These are phyloP conservation scores for Scylla paramamosain DNA, from an alignment of 1,140 invertebrate species.

Conservation along the genomic window DNA sequence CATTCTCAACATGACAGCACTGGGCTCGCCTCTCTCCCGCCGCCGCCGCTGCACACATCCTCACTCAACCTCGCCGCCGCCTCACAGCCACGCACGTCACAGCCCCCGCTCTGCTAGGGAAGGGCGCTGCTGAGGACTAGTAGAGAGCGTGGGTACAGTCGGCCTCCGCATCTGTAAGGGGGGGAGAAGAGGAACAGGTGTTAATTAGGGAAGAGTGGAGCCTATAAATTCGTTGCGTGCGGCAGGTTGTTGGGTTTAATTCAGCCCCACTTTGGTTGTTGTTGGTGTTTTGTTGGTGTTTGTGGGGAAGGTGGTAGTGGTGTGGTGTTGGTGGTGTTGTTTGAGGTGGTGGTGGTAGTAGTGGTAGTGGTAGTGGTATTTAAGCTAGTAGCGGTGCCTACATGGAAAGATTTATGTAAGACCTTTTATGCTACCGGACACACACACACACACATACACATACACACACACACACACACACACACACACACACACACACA, in stretches of 20 bases:
- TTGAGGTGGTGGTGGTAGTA: conserved; percentile 12
- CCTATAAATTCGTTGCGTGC: not conserved
- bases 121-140: not conserved
- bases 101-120: not conserved
- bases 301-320: not conserved
- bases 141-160: not conserved
- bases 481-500: conserved; percentile 31
- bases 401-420: too few species aligned
- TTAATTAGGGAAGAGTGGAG: not conserved
- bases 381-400: not conserved
- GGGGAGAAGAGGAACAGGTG: not conserved
- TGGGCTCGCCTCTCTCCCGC: not conserved
- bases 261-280: not conserved
- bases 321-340: conserved; percentile 17
- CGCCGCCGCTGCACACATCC: not conserved
- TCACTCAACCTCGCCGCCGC: not conserved
- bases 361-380: conserved; percentile 26
- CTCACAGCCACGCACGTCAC: not conserved
- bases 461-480: conserved; percentile 16
- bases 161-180: not conserved
- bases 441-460: not conserved
- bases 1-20: not conserved
- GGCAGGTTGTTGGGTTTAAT: not conserved
- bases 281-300: too few species aligned
- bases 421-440: not conserved